phyloP scores from a whole-genome alignment of 1,140 invertebrate species.

The Drosophila guanche region DNA sequence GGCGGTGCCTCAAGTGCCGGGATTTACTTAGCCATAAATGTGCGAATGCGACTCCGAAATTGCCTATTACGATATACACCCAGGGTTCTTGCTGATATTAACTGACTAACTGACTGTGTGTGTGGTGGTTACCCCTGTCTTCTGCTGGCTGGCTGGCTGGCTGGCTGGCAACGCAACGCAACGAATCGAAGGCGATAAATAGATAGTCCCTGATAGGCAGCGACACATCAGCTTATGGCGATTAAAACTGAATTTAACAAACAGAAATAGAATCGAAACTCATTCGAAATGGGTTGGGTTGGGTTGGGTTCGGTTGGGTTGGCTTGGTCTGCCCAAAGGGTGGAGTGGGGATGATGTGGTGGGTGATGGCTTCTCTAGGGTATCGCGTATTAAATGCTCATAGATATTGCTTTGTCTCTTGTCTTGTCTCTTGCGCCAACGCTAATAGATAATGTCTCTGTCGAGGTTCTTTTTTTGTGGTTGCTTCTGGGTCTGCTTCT shows the following conservation, averaged over 20 bases:
- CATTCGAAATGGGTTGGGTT: conserved; percentile 6
- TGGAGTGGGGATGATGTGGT: neutral
- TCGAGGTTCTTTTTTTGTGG: conserved; percentile 11
- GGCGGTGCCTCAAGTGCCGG: conserved; percentile 62
- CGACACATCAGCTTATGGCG: conserved; percentile 76
- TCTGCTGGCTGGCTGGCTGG: neutral
- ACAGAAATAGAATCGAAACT: conserved; percentile 65
- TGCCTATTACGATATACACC: conserved; percentile 58
- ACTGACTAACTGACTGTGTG: conserved; percentile 37
- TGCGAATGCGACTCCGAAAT: conserved; percentile 48
- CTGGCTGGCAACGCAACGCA: neutral
- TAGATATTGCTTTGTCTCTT: conserved; percentile 62
- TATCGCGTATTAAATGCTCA: conserved; percentile 61
- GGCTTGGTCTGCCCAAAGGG: conserved; percentile 1
- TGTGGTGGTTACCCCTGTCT: neutral
- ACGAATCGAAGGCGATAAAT: conserved; percentile 57
- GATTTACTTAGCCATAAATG: conserved; percentile 83
- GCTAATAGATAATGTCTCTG: conserved; percentile 59
- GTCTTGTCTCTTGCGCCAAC: conserved; percentile 16
- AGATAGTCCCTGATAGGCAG: conserved; percentile 66
- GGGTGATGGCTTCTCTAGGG: neutral
- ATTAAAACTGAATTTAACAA: conserved; percentile 79
- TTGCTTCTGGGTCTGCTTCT: conserved; percentile 1
- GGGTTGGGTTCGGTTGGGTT: conserved; percentile 26
- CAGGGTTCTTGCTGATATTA: conserved; percentile 50